A percentile compares a stretch with the other conserved stretches of the same genome.
phyloP scores from a whole-genome alignment of 2,113 vertebrate genomes.

The Oreochromis niloticus region DNA sequence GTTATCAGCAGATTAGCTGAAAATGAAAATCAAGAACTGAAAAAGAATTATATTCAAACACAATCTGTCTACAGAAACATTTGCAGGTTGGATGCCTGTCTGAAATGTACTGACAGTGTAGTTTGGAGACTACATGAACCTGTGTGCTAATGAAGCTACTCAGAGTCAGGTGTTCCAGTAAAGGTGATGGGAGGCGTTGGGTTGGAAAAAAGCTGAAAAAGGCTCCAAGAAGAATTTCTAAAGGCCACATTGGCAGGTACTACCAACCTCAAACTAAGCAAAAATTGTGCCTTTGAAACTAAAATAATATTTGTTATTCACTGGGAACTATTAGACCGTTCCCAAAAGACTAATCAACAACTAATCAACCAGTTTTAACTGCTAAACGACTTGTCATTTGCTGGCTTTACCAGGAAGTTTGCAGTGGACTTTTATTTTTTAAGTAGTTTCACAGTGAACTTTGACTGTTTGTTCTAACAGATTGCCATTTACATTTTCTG shows the following conservation, averaged over 20 bases:
- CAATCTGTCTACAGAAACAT: background rate
- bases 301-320: background rate
- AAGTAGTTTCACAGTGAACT: background rate
- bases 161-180: background rate
- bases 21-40: background rate
- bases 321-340: fast-evolving
- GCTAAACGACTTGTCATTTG: background rate
- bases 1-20: background rate
- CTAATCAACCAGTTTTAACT: background rate
- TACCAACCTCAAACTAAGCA: background rate
- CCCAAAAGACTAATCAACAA: background rate
- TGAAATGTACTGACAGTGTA: background rate
- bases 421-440: background rate
- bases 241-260: background rate
- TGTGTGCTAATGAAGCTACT: background rate
- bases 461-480: background rate
- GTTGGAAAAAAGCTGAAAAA: background rate
- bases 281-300: background rate
- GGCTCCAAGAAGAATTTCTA: background rate
- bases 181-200: background rate
- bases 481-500: fast-evolving
- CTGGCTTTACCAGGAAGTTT: background rate
- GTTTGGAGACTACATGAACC: background rate
- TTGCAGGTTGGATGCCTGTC: background rate
- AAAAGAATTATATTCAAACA: background rate